These are phyloP conservation scores for Strigamia crassipes DNA, from an alignment of 2,888 invertebrate species.

Conservation along the genomic window DNA sequence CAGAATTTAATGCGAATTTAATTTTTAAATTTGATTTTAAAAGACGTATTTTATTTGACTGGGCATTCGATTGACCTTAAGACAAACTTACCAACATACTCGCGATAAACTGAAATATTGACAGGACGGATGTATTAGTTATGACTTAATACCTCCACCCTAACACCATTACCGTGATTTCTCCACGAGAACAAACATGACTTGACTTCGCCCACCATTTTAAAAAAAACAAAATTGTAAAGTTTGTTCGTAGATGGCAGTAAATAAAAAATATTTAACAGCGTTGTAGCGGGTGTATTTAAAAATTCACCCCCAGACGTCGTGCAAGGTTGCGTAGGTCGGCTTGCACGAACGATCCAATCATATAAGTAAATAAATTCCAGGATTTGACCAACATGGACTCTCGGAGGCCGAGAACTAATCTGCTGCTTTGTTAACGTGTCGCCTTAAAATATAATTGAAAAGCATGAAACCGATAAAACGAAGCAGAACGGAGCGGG, in stretches of 20 bases:
- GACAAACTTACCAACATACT: slow-evolving; percentile 19
- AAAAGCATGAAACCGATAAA: slow-evolving; percentile 46
- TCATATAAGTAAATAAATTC: too few relatives aligned
- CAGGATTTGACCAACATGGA: too few relatives aligned
- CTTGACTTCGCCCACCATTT: slow-evolving; percentile 34
- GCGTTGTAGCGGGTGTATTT: too few relatives aligned
- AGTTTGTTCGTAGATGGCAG: not conserved
- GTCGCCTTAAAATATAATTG: too few relatives aligned
- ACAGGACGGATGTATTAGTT: not conserved
- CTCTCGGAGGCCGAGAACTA: too few relatives aligned
- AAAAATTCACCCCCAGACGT: too few relatives aligned
- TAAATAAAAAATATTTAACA: not conserved
- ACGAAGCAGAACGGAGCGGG: slow-evolving; percentile 48
- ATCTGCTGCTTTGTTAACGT: too few relatives aligned
- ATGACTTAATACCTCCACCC: slow-evolving; percentile 8
- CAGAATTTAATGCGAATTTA: not conserved
- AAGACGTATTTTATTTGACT: not conserved
- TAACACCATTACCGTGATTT: slow-evolving; percentile 1
- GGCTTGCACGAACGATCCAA: too few relatives aligned
- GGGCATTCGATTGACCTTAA: not conserved
- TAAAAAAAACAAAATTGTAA: not conserved
- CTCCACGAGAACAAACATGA: slow-evolving; percentile 31
- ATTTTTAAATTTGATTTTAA: not conserved
- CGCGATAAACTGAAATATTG: not conserved
- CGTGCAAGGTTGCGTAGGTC: too few relatives aligned